These are phyloP conservation scores for Hystrix brachyura DNA, from an alignment of 2,113 vertebrate species.

Conservation along the genomic window DNA sequence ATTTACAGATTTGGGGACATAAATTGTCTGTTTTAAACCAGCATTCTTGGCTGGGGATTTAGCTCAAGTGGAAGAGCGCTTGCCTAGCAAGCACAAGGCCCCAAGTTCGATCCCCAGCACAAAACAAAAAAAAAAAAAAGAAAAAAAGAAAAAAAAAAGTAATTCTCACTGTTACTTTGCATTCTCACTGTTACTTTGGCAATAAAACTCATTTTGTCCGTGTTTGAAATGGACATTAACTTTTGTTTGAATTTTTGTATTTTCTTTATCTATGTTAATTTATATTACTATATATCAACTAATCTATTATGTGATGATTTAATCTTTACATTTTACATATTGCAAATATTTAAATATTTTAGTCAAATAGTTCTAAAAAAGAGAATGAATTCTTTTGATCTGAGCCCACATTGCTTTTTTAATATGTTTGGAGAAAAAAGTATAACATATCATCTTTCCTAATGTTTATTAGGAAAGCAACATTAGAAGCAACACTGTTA, in stretches of 20 bases:
- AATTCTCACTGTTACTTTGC: too few species aligned
- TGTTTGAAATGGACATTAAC: neutral
- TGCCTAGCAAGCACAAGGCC: too few species aligned
- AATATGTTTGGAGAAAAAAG: neutral
- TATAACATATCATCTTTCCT: neutral
- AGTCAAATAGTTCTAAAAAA: neutral
- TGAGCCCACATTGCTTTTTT: neutral
- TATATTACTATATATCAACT: neutral
- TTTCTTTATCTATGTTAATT: neutral
- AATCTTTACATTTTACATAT: neutral
- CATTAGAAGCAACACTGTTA: neutral
- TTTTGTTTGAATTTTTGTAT: conserved; percentile 21
- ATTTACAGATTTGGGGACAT: conserved; percentile 63
- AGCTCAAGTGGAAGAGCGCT: too few species aligned
- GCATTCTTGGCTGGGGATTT: neutral
- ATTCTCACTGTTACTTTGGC: conserved; percentile 54
- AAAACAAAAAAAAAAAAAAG: too few species aligned
- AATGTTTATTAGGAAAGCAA: neutral
- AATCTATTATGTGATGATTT: neutral
- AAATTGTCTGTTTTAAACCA: conserved; percentile 68
- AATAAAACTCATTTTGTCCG: conserved; percentile 63
- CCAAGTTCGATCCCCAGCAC: too few species aligned
- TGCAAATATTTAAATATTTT: neutral
- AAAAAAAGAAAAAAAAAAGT: too few species aligned
- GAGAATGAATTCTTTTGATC: neutral